Percentiles rank a stretch among this genome's conserved stretches.
Conservation (phyloP, 1,140 invertebrate species). For the Daktulosphaira vitifoliae region DNA sequence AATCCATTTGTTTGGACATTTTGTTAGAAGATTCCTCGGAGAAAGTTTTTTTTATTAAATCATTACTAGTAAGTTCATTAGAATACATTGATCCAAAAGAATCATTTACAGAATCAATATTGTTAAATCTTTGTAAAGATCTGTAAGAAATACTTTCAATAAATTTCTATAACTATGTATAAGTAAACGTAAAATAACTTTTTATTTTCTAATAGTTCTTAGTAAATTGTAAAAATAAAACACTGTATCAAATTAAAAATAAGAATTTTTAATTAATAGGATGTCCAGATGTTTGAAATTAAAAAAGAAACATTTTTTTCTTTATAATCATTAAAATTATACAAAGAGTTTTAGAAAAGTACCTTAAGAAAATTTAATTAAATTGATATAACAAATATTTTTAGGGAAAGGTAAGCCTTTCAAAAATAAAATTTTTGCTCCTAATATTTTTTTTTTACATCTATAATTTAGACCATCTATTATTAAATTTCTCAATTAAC, state of each 20-base stretch:
- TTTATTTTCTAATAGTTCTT: neutral
- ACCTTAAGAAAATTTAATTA: neutral
- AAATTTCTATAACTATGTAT: no score
- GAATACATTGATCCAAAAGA: conserved; percentile 16
- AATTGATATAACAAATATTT: no score
- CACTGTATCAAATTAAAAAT: neutral
- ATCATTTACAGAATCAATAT: neutral
- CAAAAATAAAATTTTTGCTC: no score
- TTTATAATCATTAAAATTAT: no score
- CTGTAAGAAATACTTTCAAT: no score
- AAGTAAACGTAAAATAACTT: neutral
- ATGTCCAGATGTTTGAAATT: no score
- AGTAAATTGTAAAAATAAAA: neutral
- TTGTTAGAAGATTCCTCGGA: neutral
- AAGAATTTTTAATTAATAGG: neutral
- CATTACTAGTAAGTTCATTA: conserved; percentile 2
- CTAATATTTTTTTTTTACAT: no score
- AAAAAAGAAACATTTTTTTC: no score
- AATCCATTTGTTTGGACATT: conserved; percentile 4
- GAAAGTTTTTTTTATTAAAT: conserved; percentile 7
- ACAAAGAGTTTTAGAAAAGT: no score
- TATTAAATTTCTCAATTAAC: no score
- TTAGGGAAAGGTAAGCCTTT: neutral
- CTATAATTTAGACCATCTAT: no score
- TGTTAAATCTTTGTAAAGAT: neutral